Evolutionary conservation across 1,140 invertebrate genomes (phyloP).

Genomic region (Cotesia vestalis): DNA sequence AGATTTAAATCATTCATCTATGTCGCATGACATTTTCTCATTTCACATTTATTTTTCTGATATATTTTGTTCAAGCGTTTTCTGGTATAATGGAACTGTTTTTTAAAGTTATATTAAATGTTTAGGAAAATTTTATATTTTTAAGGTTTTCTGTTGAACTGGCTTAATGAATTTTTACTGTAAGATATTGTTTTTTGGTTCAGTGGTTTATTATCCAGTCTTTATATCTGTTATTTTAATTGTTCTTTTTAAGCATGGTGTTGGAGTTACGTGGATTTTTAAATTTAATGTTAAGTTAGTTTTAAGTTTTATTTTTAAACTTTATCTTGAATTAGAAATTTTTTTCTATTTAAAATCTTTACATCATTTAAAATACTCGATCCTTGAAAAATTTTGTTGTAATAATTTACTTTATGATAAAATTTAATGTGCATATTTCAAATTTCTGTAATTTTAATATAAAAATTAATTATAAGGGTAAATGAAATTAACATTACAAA

Average conservation of each 20-base stretch:
- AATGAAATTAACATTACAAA: too few relatives aligned
- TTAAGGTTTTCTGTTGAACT: too few relatives aligned
- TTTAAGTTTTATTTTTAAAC: neutral
- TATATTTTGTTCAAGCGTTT: slow-evolving; percentile 26
- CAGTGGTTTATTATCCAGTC: slow-evolving; percentile 42
- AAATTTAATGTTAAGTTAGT: slow-evolving; percentile 32
- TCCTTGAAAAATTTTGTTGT: too few relatives aligned
- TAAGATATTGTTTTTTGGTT: slow-evolving; percentile 40
- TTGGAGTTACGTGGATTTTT: slow-evolving; percentile 41
- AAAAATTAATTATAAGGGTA: too few relatives aligned
- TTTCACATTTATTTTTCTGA: slow-evolving; percentile 28
- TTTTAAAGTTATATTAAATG: slow-evolving; percentile 1
- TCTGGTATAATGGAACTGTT: slow-evolving; percentile 3
- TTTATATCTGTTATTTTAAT: slow-evolving; percentile 32
- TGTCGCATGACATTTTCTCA: slow-evolving; percentile 37
- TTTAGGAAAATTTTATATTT: neutral
- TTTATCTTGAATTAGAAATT: slow-evolving; percentile 2
- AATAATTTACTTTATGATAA: too few relatives aligned
- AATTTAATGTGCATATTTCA: too few relatives aligned
- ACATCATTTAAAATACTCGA: too few relatives aligned
- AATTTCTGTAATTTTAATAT: too few relatives aligned
- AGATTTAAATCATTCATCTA: slow-evolving; percentile 33
- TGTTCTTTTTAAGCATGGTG: slow-evolving; percentile 45
- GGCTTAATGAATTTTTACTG: too few relatives aligned
- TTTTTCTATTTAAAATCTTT: neutral